Evolutionary conservation across 2,888 invertebrate genomes (phyloP).

Genomic region (Eupithecia tripunctaria): DNA sequence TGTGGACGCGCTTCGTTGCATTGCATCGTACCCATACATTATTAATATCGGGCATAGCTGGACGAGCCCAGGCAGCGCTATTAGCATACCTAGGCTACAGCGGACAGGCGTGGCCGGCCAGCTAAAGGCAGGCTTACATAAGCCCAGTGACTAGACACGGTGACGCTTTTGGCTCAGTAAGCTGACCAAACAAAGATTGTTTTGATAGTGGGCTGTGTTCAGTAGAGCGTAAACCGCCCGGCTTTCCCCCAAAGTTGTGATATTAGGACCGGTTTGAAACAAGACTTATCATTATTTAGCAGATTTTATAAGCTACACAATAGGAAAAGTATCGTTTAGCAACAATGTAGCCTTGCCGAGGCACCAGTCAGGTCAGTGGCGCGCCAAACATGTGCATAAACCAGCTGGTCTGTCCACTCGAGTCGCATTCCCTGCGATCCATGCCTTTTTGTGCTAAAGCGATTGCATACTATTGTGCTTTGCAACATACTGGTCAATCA

Average conservation of each 20-base stretch:
- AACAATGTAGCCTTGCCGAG: slow-evolving; percentile 25
- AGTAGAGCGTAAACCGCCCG: neutral
- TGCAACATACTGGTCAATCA: slow-evolving; percentile 9
- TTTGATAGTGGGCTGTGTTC: slow-evolving; percentile 9
- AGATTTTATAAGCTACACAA: neutral
- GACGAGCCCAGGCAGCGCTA: slow-evolving; percentile 41
- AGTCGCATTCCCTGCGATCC: slow-evolving; percentile 52
- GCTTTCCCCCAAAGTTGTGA: neutral
- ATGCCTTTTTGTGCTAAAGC: slow-evolving; percentile 40
- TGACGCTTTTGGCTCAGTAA: slow-evolving; percentile 13
- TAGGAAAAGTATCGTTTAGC: neutral
- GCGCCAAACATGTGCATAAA: slow-evolving; percentile 47
- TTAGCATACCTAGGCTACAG: slow-evolving; percentile 51
- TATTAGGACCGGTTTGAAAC: neutral
- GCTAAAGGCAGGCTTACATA: slow-evolving; percentile 17
- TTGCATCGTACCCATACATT: slow-evolving; percentile 57
- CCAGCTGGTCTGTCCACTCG: slow-evolving; percentile 43
- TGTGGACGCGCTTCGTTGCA: slow-evolving; percentile 43
- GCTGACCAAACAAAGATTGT: slow-evolving; percentile 8
- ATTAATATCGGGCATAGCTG: slow-evolving; percentile 55
- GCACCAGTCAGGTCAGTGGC: slow-evolving; percentile 44
- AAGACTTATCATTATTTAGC: neutral
- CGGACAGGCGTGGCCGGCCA: slow-evolving; percentile 16
- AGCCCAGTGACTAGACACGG: slow-evolving; percentile 11
- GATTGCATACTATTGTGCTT: slow-evolving; percentile 13